These are phyloP conservation scores for Myotis findleyi DNA, from an alignment of 2,797 vertebrate genomes.

Conservation along the genomic window DNA sequence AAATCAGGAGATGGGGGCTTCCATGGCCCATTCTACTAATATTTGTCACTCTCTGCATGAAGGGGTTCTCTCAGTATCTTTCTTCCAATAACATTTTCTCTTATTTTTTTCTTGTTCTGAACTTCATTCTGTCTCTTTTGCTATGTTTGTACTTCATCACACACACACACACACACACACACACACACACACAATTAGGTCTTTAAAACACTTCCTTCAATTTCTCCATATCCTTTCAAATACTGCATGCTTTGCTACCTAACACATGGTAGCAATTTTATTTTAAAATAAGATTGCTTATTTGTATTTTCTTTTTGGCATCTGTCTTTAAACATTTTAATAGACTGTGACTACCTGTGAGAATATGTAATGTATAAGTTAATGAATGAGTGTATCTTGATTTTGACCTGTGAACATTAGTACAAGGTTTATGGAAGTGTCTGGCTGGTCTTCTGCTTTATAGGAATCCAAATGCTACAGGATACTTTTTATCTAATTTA, in stretches of 20 bases:
- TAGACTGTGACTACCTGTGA: background rate
- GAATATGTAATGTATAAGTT: constrained; percentile 21
- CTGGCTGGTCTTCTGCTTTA: background rate
- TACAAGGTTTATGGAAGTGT: background rate
- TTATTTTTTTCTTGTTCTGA: background rate
- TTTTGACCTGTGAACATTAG: background rate
- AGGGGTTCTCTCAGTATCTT: background rate
- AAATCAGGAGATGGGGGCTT: constrained; percentile 17
- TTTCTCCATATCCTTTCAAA: constrained; percentile 6
- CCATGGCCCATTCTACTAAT: background rate
- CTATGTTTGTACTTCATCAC: constrained; percentile 16
- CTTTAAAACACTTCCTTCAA: background rate
- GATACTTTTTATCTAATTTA: constrained; percentile 18
- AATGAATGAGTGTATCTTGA: constrained; percentile 21
- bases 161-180: background rate
- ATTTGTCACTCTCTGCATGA: background rate
- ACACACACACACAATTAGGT: background rate
- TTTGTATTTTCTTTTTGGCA: background rate
- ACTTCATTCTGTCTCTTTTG: constrained; percentile 22
- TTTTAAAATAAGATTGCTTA: constrained; percentile 24
- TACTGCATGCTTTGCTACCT: background rate
- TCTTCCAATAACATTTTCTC: background rate
- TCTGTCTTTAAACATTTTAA: constrained; percentile 41
- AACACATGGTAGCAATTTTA: background rate
- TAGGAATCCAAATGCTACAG: background rate